phyloP scores from a whole-genome alignment of 2,797 vertebrate genomes.

The Enteromius viviparus region DNA sequence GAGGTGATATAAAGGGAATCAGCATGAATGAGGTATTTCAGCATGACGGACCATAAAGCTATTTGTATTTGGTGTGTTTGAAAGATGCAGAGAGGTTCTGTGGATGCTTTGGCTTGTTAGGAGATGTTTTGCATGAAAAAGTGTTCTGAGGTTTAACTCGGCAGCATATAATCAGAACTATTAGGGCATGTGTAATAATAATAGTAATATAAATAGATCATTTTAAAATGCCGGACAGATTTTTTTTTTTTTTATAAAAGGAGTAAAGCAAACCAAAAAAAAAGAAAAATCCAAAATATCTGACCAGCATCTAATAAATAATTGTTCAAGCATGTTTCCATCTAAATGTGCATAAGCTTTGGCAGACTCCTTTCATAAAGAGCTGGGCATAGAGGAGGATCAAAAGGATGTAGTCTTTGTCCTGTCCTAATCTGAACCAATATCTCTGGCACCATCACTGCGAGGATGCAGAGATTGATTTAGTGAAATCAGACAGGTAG shows the following conservation, averaged over 20 bases:
- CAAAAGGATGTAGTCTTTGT: conserved; percentile 8
- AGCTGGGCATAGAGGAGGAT: not conserved
- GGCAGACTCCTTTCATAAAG: not conserved
- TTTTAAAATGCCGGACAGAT: not conserved
- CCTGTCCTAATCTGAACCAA: not conserved
- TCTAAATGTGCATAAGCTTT: conserved; percentile 28
- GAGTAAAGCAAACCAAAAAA: not conserved
- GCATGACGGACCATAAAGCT: not conserved
- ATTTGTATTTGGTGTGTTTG: not conserved
- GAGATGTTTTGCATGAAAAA: not conserved
- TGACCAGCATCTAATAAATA: conserved; percentile 44
- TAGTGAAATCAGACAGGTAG: not conserved
- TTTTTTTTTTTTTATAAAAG: not conserved
- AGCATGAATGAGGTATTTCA: conserved; percentile 7
- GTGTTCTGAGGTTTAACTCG: not conserved
- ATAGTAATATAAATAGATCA: not conserved
- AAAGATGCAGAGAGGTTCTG: not conserved
- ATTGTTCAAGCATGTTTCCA: conserved; percentile 40
- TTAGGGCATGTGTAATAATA: not conserved
- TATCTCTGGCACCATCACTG: not conserved
- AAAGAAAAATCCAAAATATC: conserved; percentile 32
- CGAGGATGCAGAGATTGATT: not conserved
- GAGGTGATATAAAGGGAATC: conserved; percentile 8
- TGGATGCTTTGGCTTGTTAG: not conserved
- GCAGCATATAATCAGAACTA: not conserved